phyloP scores from a whole-genome alignment of 2,797 vertebrate genomes.

The Premnoplex brunnescens region DNA sequence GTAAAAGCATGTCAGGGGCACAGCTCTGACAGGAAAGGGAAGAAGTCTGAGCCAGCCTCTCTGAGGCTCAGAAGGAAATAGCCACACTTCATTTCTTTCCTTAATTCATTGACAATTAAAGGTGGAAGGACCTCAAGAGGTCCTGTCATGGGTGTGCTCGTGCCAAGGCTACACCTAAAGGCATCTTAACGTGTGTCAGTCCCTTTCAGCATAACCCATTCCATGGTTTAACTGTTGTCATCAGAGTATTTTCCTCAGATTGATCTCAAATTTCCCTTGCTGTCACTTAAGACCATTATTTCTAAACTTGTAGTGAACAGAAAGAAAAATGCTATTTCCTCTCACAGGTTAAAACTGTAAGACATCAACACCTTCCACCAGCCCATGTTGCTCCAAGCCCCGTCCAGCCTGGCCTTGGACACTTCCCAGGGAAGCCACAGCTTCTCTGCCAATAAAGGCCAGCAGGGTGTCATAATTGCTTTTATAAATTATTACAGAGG shows the following conservation, averaged over 20 bases:
- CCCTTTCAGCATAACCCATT: neutral
- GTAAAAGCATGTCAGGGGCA: neutral
- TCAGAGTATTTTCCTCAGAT: neutral
- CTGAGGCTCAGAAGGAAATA: neutral
- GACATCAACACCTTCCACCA: neutral
- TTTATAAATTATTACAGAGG: neutral
- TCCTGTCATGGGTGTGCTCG: neutral
- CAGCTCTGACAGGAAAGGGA: neutral
- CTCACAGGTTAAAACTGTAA: neutral
- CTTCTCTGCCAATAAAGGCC: neutral
- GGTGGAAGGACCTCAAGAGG: neutral
- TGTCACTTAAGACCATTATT: neutral
- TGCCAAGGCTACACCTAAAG: neutral
- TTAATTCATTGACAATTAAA: neutral
- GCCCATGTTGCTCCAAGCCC: neutral
- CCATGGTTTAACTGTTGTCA: neutral
- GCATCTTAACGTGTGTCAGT: neutral
- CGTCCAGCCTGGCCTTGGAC: fast-evolving
- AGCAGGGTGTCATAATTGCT: neutral
- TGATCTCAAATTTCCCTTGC: neutral
- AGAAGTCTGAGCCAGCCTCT: neutral
- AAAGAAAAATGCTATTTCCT: neutral
- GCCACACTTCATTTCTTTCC: neutral
- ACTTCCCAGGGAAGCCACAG: neutral
- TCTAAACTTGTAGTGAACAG: neutral